Base-by-base conservation (phyloP, 2,113 vertebrate species). In the Cepphus grylle region DNA sequence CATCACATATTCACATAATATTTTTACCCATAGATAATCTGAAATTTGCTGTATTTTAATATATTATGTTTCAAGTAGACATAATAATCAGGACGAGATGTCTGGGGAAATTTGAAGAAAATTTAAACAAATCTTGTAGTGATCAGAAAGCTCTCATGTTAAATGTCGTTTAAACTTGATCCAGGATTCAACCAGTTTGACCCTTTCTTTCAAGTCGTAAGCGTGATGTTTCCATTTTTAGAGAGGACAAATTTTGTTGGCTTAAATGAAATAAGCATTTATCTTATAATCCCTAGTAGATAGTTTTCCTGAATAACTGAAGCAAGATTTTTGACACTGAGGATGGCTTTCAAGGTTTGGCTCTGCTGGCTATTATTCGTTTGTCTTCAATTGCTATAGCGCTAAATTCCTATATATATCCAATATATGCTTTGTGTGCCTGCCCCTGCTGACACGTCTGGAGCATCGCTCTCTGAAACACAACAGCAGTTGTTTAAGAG, bases 401-500 rank as follows among this genome's bases (percentile, higher is more conserved):
- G 8, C 7, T 86, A 47, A 81, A 94, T 86, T 70, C 43, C 67
- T 45, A 22, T n/a, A n/a, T n/a, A 62, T 88, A 88, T 29, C 59
- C 29, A 74, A 5, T 43, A 11, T 6, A 32, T 1, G 15, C 18
- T 71, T 40, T 74, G 5, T 26, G 3, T 55, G 38, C 18, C 38
- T 90, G 81, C 50, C 55, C 4, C 36, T 0, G 0, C 62, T 80
- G 63, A n/a, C 29, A 20, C 0, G 0, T 78, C 59, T 86, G 50
- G 42, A 86, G 5, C 53, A 77, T 47, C 3, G 0, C 29, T 36
- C 50, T 90, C 80, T 65, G 72, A 83, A 93, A 67, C 43, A 29
- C 47, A 49, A 21, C 47, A 80, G 58, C 55, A 85, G 29, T 25
- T 49, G 53, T 73, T 89, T 65, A 74, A 73, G 86, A 92, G 38